Evolutionary conservation across 1,140 invertebrate genomes (phyloP).

Genomic region (Neodiprion lecontei): DNA sequence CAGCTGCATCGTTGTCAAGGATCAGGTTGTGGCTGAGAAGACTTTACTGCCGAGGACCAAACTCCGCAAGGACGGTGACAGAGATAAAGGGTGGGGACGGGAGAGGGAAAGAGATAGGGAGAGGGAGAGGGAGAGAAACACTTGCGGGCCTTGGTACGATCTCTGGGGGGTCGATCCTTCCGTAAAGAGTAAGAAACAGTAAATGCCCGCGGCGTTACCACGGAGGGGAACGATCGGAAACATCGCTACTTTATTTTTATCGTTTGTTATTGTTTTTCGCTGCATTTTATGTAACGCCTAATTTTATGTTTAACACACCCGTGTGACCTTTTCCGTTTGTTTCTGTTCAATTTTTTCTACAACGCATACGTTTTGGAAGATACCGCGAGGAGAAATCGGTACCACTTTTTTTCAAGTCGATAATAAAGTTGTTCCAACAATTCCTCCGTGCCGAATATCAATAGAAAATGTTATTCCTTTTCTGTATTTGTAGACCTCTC

Average conservation of each 20-base stretch:
- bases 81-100: slow-evolving; percentile 40
- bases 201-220: slow-evolving; percentile 44
- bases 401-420: no score
- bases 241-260: slow-evolving; percentile 34
- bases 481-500: no score
- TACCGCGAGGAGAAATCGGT: no score
- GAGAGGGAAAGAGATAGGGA: slow-evolving; percentile 46
- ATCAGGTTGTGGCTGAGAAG: slow-evolving; percentile 61
- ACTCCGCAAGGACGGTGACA: slow-evolving; percentile 64
- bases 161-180: slow-evolving; percentile 76
- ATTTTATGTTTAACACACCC: neutral
- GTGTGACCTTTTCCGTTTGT: no score
- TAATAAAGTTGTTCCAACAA: no score
- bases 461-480: no score
- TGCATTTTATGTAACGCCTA: slow-evolving; percentile 12
- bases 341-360: no score
- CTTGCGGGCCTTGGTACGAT: slow-evolving; percentile 88
- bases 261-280: slow-evolving; percentile 1
- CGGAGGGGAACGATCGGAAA: slow-evolving; percentile 40
- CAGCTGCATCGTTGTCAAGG: slow-evolving; percentile 63
- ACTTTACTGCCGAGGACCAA: slow-evolving; percentile 76
- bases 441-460: no score
- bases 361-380: no score
- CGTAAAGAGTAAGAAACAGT: slow-evolving; percentile 57
- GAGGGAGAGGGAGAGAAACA: slow-evolving; percentile 63